Base-by-base conservation (phyloP, 1,140 invertebrate genomes). In the Drosophila kepulauana region DNA sequence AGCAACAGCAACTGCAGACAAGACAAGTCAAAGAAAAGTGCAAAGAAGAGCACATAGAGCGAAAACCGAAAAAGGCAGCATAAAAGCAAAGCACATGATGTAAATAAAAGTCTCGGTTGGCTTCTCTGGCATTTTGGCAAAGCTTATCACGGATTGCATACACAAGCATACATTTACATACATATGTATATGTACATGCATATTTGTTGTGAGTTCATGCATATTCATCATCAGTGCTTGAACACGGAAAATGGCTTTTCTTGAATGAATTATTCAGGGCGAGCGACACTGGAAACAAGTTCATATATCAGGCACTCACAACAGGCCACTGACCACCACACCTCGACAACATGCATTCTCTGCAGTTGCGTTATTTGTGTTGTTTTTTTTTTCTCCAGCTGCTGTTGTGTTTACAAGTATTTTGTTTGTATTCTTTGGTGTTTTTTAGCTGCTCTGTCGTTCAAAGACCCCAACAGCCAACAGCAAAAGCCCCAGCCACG, bases 221-320 rank as follows among this genome's bases (percentile, higher is more conserved):
- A 89, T 88, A 88, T 88, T 89, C 84, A 88, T 81, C 70, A 75
- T 81, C 52, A 28, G 61, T 52, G 30, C 35, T 38, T 20, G 58
- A 38, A 81, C 68, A 76, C 35, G 78, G 78, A 86, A 82, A 85
- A 81, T 81, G 16, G 75, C 49, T 89, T 88, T 88, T 89, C 85
- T 89, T 88, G 78, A 88, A 89, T 89, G 81, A 88, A 88, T 88
- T 89, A 88, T 87, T 88, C 81, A 78, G 67, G 41, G 49, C 49
- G 48, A 71, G 15, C 11, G 69, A 70, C 67, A 75, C 58, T 61
- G 57, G 64, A 65, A 72, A 65, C 61, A 76, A 69, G 70, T 78
- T 78, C 69, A 74, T 49, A 64, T 48, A 7, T 10, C 35, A 10
- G 2, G 10, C 35, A 38, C 35, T 10, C 8, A 38, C 35, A 38